Evolutionary conservation across 2,113 vertebrate genomes (phyloP).

Genomic region (Ammodytes marinus): DNA sequence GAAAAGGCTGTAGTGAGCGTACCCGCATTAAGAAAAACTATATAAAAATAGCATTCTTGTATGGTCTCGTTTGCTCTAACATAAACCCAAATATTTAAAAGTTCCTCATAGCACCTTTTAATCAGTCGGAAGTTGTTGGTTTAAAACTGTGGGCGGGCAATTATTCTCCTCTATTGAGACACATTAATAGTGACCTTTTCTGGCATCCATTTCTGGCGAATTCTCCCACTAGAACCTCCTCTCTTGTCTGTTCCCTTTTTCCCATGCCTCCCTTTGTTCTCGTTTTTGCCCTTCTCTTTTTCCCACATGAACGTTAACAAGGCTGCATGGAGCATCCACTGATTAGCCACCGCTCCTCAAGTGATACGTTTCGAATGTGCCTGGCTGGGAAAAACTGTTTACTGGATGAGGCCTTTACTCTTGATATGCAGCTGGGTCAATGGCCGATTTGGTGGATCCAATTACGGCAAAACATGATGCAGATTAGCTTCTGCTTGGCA

Average conservation of each 20-base stretch:
- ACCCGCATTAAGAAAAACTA: too few relatives aligned
- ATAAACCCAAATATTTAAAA: too few relatives aligned
- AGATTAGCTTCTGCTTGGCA: conserved; percentile 52
- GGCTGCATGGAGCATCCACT: conserved; percentile 36
- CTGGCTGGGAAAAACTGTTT: conserved; percentile 45
- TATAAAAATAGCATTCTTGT: too few relatives aligned
- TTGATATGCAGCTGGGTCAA: conserved; percentile 38
- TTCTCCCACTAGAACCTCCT: conserved; percentile 36
- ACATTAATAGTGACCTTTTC: background rate
- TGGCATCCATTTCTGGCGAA: background rate
- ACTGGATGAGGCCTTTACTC: conserved; percentile 34
- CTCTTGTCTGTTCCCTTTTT: conserved; percentile 27
- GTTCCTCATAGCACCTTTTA: too few relatives aligned
- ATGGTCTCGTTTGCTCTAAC: too few relatives aligned
- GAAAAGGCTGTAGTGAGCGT: too few relatives aligned
- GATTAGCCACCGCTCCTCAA: conserved; percentile 52
- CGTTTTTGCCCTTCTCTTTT: conserved; percentile 20
- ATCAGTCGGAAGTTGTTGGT: background rate
- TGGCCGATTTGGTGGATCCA: conserved; percentile 32
- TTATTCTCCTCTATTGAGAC: background rate
- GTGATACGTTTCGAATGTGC: conserved; percentile 24
- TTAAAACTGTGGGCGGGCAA: background rate
- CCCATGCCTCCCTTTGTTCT: background rate
- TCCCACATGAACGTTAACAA: conserved; percentile 65
- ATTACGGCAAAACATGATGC: conserved; percentile 51